phyloP scores from a whole-genome alignment of 2,113 vertebrate species.

The Macrotis lagotis region DNA sequence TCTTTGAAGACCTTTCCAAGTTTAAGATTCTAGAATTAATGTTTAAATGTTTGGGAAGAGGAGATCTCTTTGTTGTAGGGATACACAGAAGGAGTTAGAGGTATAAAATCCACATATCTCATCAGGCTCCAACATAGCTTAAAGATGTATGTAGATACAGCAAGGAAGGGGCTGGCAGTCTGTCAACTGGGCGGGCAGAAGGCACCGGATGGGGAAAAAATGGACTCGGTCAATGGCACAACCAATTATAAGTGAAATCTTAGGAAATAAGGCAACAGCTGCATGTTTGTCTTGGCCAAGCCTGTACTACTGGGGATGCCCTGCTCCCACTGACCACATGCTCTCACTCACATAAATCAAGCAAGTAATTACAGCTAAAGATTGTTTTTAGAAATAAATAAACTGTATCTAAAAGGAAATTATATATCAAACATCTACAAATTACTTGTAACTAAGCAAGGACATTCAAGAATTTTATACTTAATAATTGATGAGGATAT shows the following conservation, averaged over 20 bases:
- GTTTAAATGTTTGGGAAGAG: neutral
- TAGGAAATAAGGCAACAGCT: neutral
- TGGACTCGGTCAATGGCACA: neutral
- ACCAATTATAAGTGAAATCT: neutral
- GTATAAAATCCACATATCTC: neutral
- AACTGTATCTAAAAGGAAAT: neutral
- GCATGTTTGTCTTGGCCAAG: neutral
- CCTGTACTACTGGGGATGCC: neutral
- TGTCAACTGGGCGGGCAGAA: neutral
- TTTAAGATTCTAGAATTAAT: neutral
- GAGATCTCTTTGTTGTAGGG: neutral
- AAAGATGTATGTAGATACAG: neutral
- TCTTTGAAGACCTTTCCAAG: neutral
- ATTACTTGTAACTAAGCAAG: conserved; percentile 22
- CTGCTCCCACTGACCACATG: neutral
- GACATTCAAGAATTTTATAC: conserved; percentile 7
- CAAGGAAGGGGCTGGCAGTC: neutral
- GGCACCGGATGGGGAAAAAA: neutral
- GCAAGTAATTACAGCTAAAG: neutral
- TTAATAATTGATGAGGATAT: neutral
- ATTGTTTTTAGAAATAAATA: neutral
- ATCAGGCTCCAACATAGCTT: neutral
- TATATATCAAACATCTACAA: conserved; percentile 44
- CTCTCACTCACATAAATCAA: neutral
- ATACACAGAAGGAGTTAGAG: neutral